Evolutionary conservation across 2,888 invertebrate species (phyloP).

Genomic region (Drosophila pullipes): DNA sequence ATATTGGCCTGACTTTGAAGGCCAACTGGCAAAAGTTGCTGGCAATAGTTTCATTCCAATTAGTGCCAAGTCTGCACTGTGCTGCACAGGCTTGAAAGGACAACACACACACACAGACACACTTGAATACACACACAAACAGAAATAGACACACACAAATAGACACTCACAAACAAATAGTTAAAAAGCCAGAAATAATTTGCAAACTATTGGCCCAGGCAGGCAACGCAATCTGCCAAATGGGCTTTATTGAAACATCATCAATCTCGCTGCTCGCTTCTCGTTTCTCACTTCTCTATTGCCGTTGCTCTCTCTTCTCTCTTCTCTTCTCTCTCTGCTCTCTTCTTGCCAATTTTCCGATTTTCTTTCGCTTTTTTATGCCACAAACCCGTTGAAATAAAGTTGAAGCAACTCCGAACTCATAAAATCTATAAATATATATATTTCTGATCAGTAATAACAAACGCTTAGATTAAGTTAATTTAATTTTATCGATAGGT

Average conservation of each 20-base stretch:
- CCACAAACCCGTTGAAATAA: not conserved
- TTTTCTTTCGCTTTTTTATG: not conserved
- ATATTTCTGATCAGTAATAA: not conserved
- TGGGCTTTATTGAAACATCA: conserved; percentile 72
- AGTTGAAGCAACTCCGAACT: not conserved
- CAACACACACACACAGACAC: conserved; percentile 11
- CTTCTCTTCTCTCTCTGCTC: not conserved
- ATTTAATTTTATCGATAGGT: not conserved
- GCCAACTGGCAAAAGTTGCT: conserved; percentile 50
- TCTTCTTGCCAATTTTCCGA: not conserved
- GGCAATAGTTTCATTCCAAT: conserved; percentile 64
- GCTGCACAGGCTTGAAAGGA: conserved; percentile 40
- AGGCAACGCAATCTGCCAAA: conserved; percentile 56
- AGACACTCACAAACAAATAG: conserved; percentile 21
- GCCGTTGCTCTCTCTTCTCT: not conserved
- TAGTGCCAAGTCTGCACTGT: conserved; percentile 51
- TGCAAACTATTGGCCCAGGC: conserved; percentile 58
- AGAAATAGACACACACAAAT: not conserved
- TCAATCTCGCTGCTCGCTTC: conserved; percentile 55
- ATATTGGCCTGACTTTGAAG: conserved; percentile 58
- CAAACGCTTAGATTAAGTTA: not conserved
- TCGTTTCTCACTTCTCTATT: not conserved
- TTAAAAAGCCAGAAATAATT: conserved; percentile 64
- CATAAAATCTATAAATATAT: not conserved
- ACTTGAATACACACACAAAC: not conserved